phyloP scores from a whole-genome alignment of 1,140 invertebrate species.

The Mercenaria mercenaria region DNA sequence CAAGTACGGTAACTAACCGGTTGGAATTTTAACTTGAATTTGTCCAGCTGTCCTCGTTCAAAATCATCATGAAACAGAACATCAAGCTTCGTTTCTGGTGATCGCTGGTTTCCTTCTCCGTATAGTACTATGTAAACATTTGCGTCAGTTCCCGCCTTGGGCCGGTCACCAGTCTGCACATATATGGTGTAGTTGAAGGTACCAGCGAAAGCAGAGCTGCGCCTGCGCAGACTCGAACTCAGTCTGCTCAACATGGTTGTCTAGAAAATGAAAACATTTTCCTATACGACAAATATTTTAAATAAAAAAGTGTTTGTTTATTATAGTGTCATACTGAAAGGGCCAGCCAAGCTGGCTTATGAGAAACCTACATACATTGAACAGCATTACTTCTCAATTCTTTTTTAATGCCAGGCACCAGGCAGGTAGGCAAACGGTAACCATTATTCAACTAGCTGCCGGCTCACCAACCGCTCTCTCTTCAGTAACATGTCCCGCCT shows the following conservation, averaged over 20 bases:
- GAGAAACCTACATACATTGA: too few relatives aligned
- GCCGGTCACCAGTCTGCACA: conserved; percentile 71
- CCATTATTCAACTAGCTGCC: too few relatives aligned
- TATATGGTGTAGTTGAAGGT: conserved; percentile 13
- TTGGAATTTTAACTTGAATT: conserved; percentile 73
- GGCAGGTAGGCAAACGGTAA: too few relatives aligned
- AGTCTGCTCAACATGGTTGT: neutral
- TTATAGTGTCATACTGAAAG: too few relatives aligned
- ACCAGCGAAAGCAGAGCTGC: conserved; percentile 40
- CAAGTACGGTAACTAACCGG: too few relatives aligned
- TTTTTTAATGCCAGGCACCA: too few relatives aligned
- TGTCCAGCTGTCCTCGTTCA: conserved; percentile 83
- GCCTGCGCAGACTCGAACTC: conserved; percentile 15
- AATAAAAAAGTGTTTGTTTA: too few relatives aligned
- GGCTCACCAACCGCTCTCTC: too few relatives aligned
- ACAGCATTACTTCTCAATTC: too few relatives aligned
- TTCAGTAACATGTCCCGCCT: too few relatives aligned
- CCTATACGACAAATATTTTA: too few relatives aligned
- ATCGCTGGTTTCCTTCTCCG: conserved; percentile 76
- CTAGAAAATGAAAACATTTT: conserved; percentile 12
- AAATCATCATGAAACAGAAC: conserved; percentile 84
- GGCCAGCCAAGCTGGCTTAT: too few relatives aligned
- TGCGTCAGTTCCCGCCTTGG: conserved; percentile 74
- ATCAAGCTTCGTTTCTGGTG: conserved; percentile 79
- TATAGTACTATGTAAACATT: conserved; percentile 78